Evolutionary conservation across 2,113 vertebrate genomes (phyloP), one percentile per base, ranked within the genome.

Genomic region (Lampris megalopsis): DNA sequence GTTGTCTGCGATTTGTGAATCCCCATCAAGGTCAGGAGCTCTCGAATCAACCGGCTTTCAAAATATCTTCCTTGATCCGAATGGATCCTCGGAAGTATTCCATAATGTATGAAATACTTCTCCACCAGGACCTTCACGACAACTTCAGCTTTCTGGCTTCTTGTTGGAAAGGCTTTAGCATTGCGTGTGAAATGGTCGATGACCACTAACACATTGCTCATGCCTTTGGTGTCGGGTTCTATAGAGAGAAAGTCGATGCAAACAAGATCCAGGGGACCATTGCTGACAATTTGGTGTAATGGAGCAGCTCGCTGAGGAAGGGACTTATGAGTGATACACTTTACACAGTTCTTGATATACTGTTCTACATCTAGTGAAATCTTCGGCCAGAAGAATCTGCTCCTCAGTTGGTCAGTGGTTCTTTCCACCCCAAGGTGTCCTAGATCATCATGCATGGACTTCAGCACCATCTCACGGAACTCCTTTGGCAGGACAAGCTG

Each of bases 41-140:
- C 63, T 11, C 38, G 13, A 2, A 76, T 76, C 2, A 76, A 48
- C 0, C 6, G 24, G 24, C 57, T 54, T 10, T 75, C 49, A 45
- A 75, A 68, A 61, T 75, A 63, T 9, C 57, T 5, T 0, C 64
- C 73, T 40, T 76, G 73, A 38, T 76, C 65, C 4, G 47, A 54
- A 8, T 76, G 73, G 1, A 76, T 68, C 2, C 57, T 24, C 2
- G n/a, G 3, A 1, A 61, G 71, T 4, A 75, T 1, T 4, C 38
- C 45, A 9, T 75, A 68, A 5, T 75, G 57, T 0, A 75, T 40
- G 43, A 75, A 75, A 35, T 13, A 75, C 13, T 62, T 75, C 1
- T 75, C 73, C 5, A 49, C 5, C 35, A 76, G 9, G 1, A 45
- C 42, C 2, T 68, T 68, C 0, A 42, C 58, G 0, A 76, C 74